phyloP scores from a whole-genome alignment of 1,140 invertebrate genomes.

The Polypedilum pembai region DNA sequence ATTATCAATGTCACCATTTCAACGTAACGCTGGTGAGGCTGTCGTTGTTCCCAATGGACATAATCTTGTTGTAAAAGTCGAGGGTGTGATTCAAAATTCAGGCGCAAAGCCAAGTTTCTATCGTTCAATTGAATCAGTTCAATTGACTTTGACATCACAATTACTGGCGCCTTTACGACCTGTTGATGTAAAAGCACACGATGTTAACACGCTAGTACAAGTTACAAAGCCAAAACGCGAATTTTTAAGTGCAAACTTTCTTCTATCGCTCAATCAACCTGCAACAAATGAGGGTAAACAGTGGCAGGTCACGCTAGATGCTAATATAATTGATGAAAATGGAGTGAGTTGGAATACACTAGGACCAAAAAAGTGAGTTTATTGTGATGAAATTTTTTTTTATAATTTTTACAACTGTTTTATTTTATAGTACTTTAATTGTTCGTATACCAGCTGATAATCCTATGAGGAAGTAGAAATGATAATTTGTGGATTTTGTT shows the following conservation, averaged over 20 bases:
- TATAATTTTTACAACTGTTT: neutral
- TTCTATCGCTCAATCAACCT: constrained; percentile 46
- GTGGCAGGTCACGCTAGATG: constrained; percentile 42
- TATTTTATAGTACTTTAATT: constrained; percentile 36
- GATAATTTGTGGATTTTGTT: neutral
- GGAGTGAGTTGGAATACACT: constrained; percentile 40
- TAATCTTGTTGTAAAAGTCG: constrained; percentile 76
- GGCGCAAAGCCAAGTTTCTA: constrained; percentile 57
- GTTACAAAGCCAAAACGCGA: constrained; percentile 67
- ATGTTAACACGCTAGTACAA: constrained; percentile 52
- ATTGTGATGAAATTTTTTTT: neutral
- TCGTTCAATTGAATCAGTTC: constrained; percentile 60
- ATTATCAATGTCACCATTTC: constrained; percentile 77
- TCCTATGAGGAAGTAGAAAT: constrained; percentile 7
- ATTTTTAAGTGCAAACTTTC: constrained; percentile 71
- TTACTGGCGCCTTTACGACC: constrained; percentile 47
- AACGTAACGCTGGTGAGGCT: constrained; percentile 64
- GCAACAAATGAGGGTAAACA: constrained; percentile 35
- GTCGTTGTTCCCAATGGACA: constrained; percentile 67
- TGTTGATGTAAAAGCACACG: constrained; percentile 46
- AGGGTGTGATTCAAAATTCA: constrained; percentile 71
- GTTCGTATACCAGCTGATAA: constrained; percentile 36
- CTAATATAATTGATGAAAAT: constrained; percentile 40
- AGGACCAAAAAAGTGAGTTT: constrained; percentile 37
- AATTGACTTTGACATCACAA: constrained; percentile 60